Base-by-base conservation (phyloP, 2,888 invertebrate genomes). In the Lysandra bellargus region DNA sequence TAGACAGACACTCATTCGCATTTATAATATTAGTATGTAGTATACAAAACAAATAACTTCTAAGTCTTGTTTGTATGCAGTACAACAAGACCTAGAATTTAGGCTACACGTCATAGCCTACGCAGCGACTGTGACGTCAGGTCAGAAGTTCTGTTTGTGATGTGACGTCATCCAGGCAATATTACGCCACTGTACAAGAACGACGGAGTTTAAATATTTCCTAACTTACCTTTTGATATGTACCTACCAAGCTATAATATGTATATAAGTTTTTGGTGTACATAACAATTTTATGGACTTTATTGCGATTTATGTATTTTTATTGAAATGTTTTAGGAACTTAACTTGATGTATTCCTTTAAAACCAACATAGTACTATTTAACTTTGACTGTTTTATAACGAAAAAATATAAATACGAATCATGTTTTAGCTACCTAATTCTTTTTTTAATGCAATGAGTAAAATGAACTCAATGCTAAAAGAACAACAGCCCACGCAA, bases 401-500 rank as follows among this genome's bases (percentile, higher is more conserved):
- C 4, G 17, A 14, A 57, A 57, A 1, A 57, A 57, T 49, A 49
- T 44, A 44, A 44, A 44, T 44, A 44, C 44, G 44, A 44, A 44
- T 7, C 44, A 9, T 9, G 44, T 44, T 44, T 44, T 44, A 44
- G 9, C 44, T 44, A 44, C 44, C 6, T 44, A 44, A 44, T 44
- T 44, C 1, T 44, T 44, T 44, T 44, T 44, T 9, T 1, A 37
- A n/a, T 73, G 1, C 37, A 73, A 73, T 37, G 17, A 64, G 17
- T 37, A 78, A 82, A 79, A 81, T 30, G 7, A 79, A 79, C 79
- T 82, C 79, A 79, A 80, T 82, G 81, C 78, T 80, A 69, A 78
- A 81, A 81, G 79, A 78, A 78, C 79, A 80, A 44, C 82, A 81
- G 80, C 84, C 85, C 83, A 85, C 85, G 83, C 84, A 83, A 84